Conservation (phyloP, 2,113 vertebrate genomes). For the Coptodon bakossiorum region DNA sequence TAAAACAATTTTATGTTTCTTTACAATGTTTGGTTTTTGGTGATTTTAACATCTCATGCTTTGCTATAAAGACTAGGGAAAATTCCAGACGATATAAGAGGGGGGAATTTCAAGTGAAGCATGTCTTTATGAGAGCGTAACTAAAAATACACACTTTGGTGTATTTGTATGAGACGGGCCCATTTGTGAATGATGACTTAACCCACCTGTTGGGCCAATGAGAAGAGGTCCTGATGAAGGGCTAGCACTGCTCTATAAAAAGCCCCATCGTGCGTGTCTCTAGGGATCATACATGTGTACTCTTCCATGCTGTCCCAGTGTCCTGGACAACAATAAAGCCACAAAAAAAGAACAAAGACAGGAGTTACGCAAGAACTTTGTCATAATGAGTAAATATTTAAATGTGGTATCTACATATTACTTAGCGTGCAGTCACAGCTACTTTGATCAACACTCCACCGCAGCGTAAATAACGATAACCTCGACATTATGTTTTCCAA, state of each 20-base stretch:
- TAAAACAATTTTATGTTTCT: constrained; percentile 6
- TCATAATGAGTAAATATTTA: not conserved
- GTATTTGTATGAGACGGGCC: not conserved
- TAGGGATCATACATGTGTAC: constrained; percentile 97
- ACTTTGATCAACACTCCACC: not conserved
- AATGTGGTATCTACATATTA: not conserved
- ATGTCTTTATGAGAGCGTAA: constrained; percentile 18
- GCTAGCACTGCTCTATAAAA: constrained; percentile 96
- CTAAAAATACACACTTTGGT: constrained; percentile 8
- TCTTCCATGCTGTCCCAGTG: constrained; percentile 99
- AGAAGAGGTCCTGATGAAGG: constrained; percentile 96
- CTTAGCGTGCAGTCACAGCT: not conserved
- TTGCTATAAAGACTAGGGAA: constrained; percentile 21
- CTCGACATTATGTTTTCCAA: not conserved
- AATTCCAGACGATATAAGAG: constrained; percentile 3
- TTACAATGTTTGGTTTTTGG: not conserved
- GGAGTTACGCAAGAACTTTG: not conserved
- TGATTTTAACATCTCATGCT: constrained; percentile 11
- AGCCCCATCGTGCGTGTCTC: constrained; percentile 94
- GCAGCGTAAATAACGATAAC: not conserved
- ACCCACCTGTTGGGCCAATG: constrained; percentile 92
- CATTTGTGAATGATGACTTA: not conserved
- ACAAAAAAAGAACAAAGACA: not conserved
- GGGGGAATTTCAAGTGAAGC: not conserved
- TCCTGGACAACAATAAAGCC: constrained; percentile 60